These are phyloP conservation scores for Asarcornis scutulata DNA, from an alignment of 2,113 vertebrate genomes.

Conservation along the genomic window DNA sequence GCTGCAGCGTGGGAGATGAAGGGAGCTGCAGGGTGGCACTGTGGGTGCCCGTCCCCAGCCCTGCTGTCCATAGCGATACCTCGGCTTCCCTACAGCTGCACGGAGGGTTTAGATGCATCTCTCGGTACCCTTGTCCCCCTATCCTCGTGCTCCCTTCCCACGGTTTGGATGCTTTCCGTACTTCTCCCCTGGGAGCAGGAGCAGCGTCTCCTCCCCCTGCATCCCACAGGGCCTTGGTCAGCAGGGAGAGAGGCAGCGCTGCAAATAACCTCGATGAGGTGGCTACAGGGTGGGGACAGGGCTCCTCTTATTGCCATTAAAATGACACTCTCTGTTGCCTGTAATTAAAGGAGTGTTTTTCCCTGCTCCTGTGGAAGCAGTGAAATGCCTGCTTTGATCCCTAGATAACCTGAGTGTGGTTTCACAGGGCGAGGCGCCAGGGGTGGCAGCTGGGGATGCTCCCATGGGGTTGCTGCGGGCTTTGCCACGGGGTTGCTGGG, in stretches of 20 bases:
- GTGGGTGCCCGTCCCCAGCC: neutral
- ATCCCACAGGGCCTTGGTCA: fast-evolving
- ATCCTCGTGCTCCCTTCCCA: neutral
- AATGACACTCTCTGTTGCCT: neutral
- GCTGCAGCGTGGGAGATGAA: neutral
- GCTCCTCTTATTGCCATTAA: neutral
- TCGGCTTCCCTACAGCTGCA: neutral
- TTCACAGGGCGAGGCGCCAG: neutral
- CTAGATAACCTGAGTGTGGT: neutral
- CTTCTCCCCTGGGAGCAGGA: neutral
- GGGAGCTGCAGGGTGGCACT: neutral
- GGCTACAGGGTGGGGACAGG: neutral
- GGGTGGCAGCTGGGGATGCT: neutral
- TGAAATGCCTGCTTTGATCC: neutral
- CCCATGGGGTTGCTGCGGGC: fast-evolving
- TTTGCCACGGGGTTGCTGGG: neutral
- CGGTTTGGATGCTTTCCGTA: neutral
- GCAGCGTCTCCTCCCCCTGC: neutral
- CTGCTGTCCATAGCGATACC: neutral
- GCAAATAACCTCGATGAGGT: neutral
- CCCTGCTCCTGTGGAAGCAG: neutral
- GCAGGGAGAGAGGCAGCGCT: fast-evolving
- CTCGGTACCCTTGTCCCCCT: neutral
- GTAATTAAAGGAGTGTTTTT: neutral
- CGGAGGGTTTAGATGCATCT: neutral